Base-by-base conservation (phyloP, 1,140 invertebrate species). In the Rhopalosiphum maidis region DNA sequence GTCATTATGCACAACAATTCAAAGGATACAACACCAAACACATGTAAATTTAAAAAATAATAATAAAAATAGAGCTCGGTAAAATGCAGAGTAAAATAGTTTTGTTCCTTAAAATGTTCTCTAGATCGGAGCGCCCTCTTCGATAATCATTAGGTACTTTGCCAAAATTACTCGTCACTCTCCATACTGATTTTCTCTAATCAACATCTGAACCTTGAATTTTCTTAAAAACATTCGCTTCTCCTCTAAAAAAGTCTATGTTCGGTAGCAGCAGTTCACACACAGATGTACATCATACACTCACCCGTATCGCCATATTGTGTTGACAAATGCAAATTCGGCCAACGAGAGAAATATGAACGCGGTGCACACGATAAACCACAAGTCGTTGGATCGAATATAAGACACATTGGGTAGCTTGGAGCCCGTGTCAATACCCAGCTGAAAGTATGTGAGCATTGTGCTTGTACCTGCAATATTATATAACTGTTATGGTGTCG, bases 251-350 rank as follows among this genome's bases (percentile, higher is more conserved):
- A 60, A 60, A 60, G 55, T 30, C 25, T 30, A 3, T 30, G 25
- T 1, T 60, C 55, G 9, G 7, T 2, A 37, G 37, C 0, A 37
- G 37, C 8, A 48, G 48, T 18, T 2, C 0, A 48, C 48, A 60
- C 55, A 60, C 9, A 60, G 3, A 60, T 60, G 30, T 60, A 68
- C 15, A 30, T 51, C 7, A n/a, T n/a, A 35, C 15, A 90, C 89
- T 68, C 25, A 97, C 97, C 97, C 97, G 94, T 97, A 96, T 83
- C 97, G 96, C 96, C 97, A 98, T 94, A 98, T 98, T 0, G 97
- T 98, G 94, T 98, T 98, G 23, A 98, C 98, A 94, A 98, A 97
- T 18, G 98, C 98, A 94, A 98, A 98, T 94, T 98, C 98, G 2
- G 98, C 96, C 95, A 98, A 96, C 5, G 97, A 97, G 21, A 97